These are phyloP conservation scores for Azorinus chamasolen DNA, from an alignment of 2,888 invertebrate species.

Conservation along the genomic window DNA sequence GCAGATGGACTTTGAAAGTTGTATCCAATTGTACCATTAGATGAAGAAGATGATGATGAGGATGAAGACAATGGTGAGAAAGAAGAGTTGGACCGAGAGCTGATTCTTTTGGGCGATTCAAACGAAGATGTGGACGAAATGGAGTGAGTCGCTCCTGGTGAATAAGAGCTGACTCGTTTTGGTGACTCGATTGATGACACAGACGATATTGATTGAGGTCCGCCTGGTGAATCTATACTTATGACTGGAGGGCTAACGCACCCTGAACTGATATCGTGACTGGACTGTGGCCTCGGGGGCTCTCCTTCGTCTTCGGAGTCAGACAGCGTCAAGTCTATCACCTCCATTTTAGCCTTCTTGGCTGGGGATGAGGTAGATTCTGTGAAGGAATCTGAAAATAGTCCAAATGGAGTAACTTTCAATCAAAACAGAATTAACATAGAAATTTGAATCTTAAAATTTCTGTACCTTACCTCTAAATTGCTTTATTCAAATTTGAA, in stretches of 20 bases:
- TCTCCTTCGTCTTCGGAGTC: conserved; percentile 83
- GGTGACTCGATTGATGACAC: conserved; percentile 63
- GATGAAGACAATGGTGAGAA: conserved; percentile 59
- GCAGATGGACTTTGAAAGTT: conserved; percentile 51
- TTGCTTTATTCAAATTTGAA: too few relatives aligned
- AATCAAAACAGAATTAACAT: too few relatives aligned
- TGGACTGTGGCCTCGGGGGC: conserved; percentile 41
- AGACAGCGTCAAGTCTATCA: conserved; percentile 83
- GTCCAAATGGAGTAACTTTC: too few relatives aligned
- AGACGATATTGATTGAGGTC: conserved; percentile 60
- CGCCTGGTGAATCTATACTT: conserved; percentile 69
- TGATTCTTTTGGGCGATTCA: conserved; percentile 60
- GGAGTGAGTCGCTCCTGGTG: conserved; percentile 58
- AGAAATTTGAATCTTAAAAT: too few relatives aligned
- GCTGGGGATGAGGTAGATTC: conserved; percentile 55
- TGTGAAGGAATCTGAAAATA: conserved; percentile 14
- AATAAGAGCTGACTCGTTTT: conserved; percentile 43
- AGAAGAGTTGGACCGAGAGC: conserved; percentile 54
- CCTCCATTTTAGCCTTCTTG: conserved; percentile 74
- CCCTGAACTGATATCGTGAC: conserved; percentile 67
- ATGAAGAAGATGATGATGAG: conserved; percentile 59
- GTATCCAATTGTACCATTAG: conserved; percentile 57
- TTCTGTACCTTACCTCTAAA: too few relatives aligned
- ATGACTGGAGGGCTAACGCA: conserved; percentile 78
- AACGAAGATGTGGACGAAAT: conserved; percentile 55